Evolutionary conservation across 2,797 vertebrate genomes (phyloP), one percentile per base, ranked within the genome.

Genomic region (Chaenodraco wilsoni): DNA sequence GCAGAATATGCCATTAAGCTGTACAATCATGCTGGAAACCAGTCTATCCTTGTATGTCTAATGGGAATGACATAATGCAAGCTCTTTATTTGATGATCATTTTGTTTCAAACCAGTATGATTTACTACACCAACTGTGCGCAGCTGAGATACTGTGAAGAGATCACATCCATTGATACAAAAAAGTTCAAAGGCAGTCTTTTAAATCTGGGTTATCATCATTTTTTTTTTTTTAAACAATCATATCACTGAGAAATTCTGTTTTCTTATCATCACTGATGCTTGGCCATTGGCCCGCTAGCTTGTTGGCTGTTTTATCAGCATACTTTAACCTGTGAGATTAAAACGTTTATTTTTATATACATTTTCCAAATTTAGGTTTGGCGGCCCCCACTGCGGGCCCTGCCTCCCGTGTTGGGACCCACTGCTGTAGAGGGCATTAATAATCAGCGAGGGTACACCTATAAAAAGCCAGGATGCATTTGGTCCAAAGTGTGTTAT

Each of bases 401-500:
- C 33, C 33, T 37, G 33, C 33, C 27, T 37, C 33, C 33, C 33
- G 8, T 9, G 33, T 37, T 37, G 33, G 33, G 33, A 7, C 27
- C 33, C 33, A 37, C 33, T 37, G 33, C 33, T 31, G 19, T 6
- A 57, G 19, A 49, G 5, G 37, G 62, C 59, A 67, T n/a, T 4
- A 62, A 50, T 8, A 62, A 50, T 8, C 40, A 17, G 27, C 50
- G 16, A 65, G 27, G 19, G 21, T 23, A 19, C 9, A 56, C 46
- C 61, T 37, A 73, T 59, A 68, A 70, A 56, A 63, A 72, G 23
- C 41, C 23, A 23, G 9, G 72, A 60, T 16, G 23, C 6, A 62
- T 41, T 21, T 45, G 15, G 52, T 75, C 75, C 57, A 50, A 51
- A 74, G 69, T 58, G 61, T 69, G 72, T 70, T 59, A 44, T 49